Evolutionary conservation across 1,140 invertebrate genomes (phyloP), one percentile per base, ranked within the genome.

Genomic region (Lepidurus couesii): DNA sequence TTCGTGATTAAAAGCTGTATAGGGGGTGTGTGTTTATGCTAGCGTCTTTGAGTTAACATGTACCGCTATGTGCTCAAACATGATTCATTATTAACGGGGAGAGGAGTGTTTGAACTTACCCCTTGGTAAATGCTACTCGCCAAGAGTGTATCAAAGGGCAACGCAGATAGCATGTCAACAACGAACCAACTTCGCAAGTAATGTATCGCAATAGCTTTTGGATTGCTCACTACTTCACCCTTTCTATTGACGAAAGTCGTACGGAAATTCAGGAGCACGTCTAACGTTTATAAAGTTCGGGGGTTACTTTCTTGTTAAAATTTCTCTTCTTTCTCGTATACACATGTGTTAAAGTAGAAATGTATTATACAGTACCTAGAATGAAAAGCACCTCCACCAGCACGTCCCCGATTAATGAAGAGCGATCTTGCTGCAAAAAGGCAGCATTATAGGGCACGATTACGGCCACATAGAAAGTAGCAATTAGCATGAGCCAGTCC

Each of bases 201-300:
- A 82, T 90, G 87, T 7, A 80, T 81, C 2, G 81, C 81, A 73
- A 84, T 85, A 42, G 81, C 80, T 44, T 80, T 78, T 0, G 81
- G 81, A 43, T 89, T 85, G 24, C 87, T 81, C 44, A 99, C 96
- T 9, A 99, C 96, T 88, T 99, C 97, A 78, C 98, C 97, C 86
- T 99, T 99, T 83, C 93, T 93, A 86, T 95, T 99, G 75, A 99
- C 97, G 86, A 96, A 99, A 26, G 98, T 99, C 77, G 98, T 99
- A 77, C 97, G 91, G 87, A 99, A 99, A 88, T 99, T 99, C 80
- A 99, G 91, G 81, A 98, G 87, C 85, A 98, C 98, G 90, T 99
- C 97, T 94, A 91, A 34, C 34, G 34, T 34, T 34, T 34, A 34
- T 34, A 34, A 34, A 34, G 34, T 34, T 34, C 3, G 34, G 34